Evolutionary conservation across 2,888 invertebrate species (phyloP), one percentile per base, ranked within the genome.

Genomic region (Diogma glabrata): DNA sequence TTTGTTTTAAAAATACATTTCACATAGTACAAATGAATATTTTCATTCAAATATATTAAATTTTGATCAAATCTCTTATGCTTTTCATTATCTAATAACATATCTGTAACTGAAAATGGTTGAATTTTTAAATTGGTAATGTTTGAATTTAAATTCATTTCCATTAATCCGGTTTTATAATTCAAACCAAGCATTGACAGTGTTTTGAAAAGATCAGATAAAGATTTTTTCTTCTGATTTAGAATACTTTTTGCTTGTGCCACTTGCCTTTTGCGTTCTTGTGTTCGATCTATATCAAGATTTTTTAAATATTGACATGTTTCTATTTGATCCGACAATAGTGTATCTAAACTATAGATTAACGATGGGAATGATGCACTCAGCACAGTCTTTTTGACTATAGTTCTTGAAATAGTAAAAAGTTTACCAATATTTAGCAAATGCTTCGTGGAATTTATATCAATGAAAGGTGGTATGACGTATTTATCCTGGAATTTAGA

Each of bases 131-230:
- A 81, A 60, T 84, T 78, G 36, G 77, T 73, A 14, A 81, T 65
- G 3, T 79, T 75, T 0, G 71, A 65, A 3, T 70, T 66, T 1
- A 76, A 63, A 4, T 76, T 72, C 1, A 75, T 57, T 60, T 81
- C 76, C 26, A 83, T 72, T 7, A 87, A 71, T 2, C 95, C 95
- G 1, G 82, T 80, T 54, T 87, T 79, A 63, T 87, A 90, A 40
- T 87, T 91, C 2, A 94, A 65, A 0, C 93, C 91, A 56, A 87
- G 74, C 53, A 77, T 78, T 1, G 77, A 67, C 1, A 97, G 70
- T 20, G 77, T 75, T 64, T 87, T 89, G 66, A 94, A 95, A 43
- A 95, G 73, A 67, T 93, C 91, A 0, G 88, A 79, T 1, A 96
- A 69, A 0, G 86, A 83, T 69, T 88, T 84, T 24, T 87, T 81